phyloP scores from a whole-genome alignment of 1,140 invertebrate species.

The Drosophila asahinai region DNA sequence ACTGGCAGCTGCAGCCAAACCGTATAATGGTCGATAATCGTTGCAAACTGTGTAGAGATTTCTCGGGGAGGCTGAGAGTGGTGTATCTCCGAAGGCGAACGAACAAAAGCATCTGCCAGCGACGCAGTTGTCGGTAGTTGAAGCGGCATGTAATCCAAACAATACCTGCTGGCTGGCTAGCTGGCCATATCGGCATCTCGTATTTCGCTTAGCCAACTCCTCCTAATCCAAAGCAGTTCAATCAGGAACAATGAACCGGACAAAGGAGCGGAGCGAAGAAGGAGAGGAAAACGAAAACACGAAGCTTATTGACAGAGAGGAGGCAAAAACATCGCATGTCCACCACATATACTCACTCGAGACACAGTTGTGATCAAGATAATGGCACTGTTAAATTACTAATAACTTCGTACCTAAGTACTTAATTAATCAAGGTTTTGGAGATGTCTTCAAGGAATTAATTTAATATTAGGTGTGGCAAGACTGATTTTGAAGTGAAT shows the following conservation, averaged over 20 bases:
- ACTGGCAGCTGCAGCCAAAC: constrained; percentile 27
- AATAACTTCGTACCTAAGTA: too few species aligned
- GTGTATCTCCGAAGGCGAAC: constrained; percentile 15
- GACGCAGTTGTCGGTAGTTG: constrained; percentile 31
- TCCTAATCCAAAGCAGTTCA: constrained; percentile 56
- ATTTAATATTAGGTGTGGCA: too few species aligned
- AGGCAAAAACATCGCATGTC: constrained; percentile 21
- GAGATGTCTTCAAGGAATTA: background rate
- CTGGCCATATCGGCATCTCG: constrained; percentile 24
- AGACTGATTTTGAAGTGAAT: too few species aligned
- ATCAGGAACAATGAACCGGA: constrained; percentile 69
- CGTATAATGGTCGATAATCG: constrained; percentile 76
- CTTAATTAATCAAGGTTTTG: background rate
- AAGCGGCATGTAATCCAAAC: constrained; percentile 68
- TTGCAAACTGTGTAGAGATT: constrained; percentile 40
- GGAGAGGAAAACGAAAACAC: constrained; percentile 50
- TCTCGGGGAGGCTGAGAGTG: constrained; percentile 4
- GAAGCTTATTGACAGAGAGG: constrained; percentile 68
- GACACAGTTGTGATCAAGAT: constrained; percentile 17
- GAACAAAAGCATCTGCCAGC: constrained; percentile 59
- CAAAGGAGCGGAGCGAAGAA: constrained; percentile 40
- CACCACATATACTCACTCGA: constrained; percentile 18
- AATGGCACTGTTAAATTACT: background rate
- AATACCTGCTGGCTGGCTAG: constrained; percentile 59
- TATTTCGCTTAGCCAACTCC: constrained; percentile 19